Evolutionary conservation across 2,888 invertebrate species (phyloP).

Genomic region (Brachypterus glaber): DNA sequence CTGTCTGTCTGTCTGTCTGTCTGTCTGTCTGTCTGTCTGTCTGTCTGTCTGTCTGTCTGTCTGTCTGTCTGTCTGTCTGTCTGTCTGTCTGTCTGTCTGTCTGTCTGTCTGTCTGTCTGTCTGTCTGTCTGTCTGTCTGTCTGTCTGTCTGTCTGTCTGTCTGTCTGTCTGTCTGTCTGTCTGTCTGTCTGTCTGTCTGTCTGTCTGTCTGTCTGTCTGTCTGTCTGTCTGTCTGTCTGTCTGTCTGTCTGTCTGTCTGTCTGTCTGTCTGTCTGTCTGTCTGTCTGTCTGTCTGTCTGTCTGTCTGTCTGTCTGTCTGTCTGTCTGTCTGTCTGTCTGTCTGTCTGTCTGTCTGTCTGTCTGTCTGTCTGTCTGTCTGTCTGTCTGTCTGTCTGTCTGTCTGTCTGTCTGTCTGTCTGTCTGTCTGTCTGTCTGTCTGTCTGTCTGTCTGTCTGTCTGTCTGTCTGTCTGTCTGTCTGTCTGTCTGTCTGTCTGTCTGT

Average conservation of each 20-base stretch:
- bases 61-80: slow-evolving; percentile 1
- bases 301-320: slow-evolving; percentile 1
- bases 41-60: slow-evolving; percentile 1
- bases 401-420: slow-evolving; percentile 1
- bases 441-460: slow-evolving; percentile 1
- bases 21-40: slow-evolving; percentile 1
- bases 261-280: slow-evolving; percentile 1
- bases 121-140: slow-evolving; percentile 1
- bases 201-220: slow-evolving; percentile 1
- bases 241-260: slow-evolving; percentile 1
- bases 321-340: slow-evolving; percentile 1
- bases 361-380: slow-evolving; percentile 1
- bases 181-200: slow-evolving; percentile 1
- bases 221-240: slow-evolving; percentile 1
- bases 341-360: slow-evolving; percentile 1
- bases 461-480: slow-evolving; percentile 1
- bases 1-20: slow-evolving; percentile 1
- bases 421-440: slow-evolving; percentile 1
- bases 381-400: slow-evolving; percentile 1
- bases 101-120: slow-evolving; percentile 1
- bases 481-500: slow-evolving; percentile 1
- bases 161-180: slow-evolving; percentile 1
- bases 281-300: slow-evolving; percentile 1
- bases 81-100: slow-evolving; percentile 1
- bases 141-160: slow-evolving; percentile 1